Evolutionary conservation across 2,113 vertebrate species (phyloP), one percentile per base, ranked within the genome.

Genomic region (Herpetotheres cachinnans): DNA sequence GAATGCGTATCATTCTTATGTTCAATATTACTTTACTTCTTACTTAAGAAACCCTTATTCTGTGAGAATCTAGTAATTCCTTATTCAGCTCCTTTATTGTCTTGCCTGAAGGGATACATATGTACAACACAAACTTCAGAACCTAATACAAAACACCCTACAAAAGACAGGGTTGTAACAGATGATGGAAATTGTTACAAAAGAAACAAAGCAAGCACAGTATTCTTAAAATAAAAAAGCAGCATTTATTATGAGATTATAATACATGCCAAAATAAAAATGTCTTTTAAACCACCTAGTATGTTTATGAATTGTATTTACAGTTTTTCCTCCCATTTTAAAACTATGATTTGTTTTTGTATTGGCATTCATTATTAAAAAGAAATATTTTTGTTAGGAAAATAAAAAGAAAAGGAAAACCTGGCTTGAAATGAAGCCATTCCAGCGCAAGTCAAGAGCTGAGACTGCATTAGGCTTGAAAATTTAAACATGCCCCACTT

Each of bases 191-290:
- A 79, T 5, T 4, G 18, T 50, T 65, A 89, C 5, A 52, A 89
- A 92, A 85, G 15, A 86, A 82, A 82, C 62, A 82, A 76, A 27
- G 36, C 42, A 86, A 27, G 8, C n/a, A 78, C 29, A 86, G 11
- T 54, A n/a, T 54, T 69, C 59, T 90, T 65, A 59, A 78, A 89
- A 87, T 78, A 40, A 42, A 86, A 82, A 72, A 82, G 2, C 19
- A 92, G 10, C n/a, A 70, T 97, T 97, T 97, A 97, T 97, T 97
- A 82, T 0, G 4, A 86, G 36, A 63, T 76, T 72, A 90, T n/a
- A 93, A 54, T 15, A 85, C 42, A 54, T 30, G 42, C 40, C 50
- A 95, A 92, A 95, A 82, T 65, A 93, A 86, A 94, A 84, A 9
- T 1, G 2, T 9, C 19, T 71, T 63, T 71, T 25, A 78, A 84